Conservation (phyloP, 2,113 vertebrate species). For the Lota lota region DNA sequence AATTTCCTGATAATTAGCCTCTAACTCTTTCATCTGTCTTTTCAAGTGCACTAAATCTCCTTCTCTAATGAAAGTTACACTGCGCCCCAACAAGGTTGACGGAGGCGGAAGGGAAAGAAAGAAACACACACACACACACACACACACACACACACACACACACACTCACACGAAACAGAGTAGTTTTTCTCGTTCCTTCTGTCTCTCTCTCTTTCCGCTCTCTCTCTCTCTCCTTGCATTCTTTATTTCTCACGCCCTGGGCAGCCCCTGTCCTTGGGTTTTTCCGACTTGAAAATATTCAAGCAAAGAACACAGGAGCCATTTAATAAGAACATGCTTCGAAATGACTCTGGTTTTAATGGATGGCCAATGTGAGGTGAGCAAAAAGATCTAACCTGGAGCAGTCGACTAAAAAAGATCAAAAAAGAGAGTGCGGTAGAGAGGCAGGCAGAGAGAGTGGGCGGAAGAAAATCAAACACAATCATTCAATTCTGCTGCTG, state of each 20-base stretch:
- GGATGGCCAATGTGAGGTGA: conserved; percentile 61
- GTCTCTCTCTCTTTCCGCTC: not conserved
- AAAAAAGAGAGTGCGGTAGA: not conserved
- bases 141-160: not conserved
- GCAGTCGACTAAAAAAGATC: conserved; percentile 23
- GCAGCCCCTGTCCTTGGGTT: conserved; percentile 67
- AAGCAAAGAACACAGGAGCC: conserved; percentile 64
- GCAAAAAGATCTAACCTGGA: conserved; percentile 52
- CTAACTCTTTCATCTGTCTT: conserved; percentile 78
- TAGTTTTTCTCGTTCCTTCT: not conserved
- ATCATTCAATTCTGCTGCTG: too few species aligned
- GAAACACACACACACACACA: conserved; percentile 21
- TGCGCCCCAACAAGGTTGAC: conserved; percentile 73
- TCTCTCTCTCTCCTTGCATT: conserved; percentile 5
- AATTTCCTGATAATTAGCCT: conserved; percentile 78
- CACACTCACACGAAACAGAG: not conserved
- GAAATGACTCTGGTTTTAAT: conserved; percentile 57
- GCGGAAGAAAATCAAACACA: too few species aligned
- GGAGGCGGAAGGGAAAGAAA: conserved; percentile 53
- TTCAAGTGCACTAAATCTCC: conserved; percentile 75
- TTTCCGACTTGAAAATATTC: conserved; percentile 58
- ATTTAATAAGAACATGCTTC: conserved; percentile 65
- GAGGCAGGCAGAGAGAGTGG: too few species aligned
- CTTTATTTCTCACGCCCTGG: conserved; percentile 47
- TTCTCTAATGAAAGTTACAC: conserved; percentile 75